phyloP scores from a whole-genome alignment of 2,797 vertebrate species.

The Salarias fasciatus region DNA sequence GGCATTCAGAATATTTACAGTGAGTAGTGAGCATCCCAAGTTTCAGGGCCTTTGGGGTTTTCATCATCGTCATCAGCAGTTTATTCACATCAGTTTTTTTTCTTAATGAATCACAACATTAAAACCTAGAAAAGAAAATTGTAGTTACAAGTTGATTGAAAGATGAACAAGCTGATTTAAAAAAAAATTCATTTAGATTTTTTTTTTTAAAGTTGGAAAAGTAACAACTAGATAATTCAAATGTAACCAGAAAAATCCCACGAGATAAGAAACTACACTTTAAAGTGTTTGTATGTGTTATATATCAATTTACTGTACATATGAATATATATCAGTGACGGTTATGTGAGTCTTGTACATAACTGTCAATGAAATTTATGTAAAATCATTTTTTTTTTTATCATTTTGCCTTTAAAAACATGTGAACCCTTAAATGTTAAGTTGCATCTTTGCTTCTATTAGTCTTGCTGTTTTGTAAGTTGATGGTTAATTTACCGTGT shows the following conservation, averaged over 20 bases:
- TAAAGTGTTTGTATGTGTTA: too few relatives aligned
- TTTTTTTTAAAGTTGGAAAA: too few relatives aligned
- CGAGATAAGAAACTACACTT: too few relatives aligned
- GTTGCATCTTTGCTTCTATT: background rate
- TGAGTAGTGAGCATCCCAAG: background rate
- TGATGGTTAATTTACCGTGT: background rate
- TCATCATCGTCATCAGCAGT: too few relatives aligned
- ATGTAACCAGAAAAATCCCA: too few relatives aligned
- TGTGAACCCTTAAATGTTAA: background rate
- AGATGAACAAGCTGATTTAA: too few relatives aligned
- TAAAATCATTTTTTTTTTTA: too few relatives aligned
- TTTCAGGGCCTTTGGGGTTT: constrained; percentile 1
- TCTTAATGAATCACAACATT: background rate
- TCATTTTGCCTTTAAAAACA: background rate
- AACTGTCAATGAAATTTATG: background rate
- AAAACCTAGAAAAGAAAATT: background rate
- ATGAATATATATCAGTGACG: too few relatives aligned
- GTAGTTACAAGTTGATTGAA: background rate
- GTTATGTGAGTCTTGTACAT: background rate
- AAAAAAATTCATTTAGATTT: too few relatives aligned
- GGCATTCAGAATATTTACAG: constrained; percentile 1
- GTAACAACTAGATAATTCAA: too few relatives aligned
- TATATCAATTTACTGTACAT: too few relatives aligned
- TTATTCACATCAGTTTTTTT: background rate
- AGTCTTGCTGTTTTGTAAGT: background rate